Evolutionary conservation across 2,113 vertebrate species (phyloP).

Genomic region (human (Homo sapiens)): GRCh38 chr19:43553501-43554000

Average conservation of each 20-base stretch:
- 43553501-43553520: conserved; percentile 89
- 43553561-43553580: not conserved
- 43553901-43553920: not conserved
- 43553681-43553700: conserved; percentile 78
- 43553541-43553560: not conserved
- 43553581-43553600: not conserved
- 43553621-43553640: conserved; percentile 85
- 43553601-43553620: conserved; percentile 84
- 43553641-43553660: conserved; percentile 91
- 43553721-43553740: not conserved
- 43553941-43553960: not conserved
- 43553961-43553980: not conserved
- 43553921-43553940: not conserved
- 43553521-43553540: conserved; percentile 17
- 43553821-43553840: rapidly evolving
- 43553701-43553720: not conserved
- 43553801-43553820: not conserved
- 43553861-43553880: not conserved
- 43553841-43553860: not conserved
- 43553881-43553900: rapidly evolving
- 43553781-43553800: not conserved
- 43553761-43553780: not conserved
- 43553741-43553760: not conserved
- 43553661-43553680: conserved; percentile 91
- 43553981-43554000: not conserved